Evolutionary conservation across 2,888 invertebrate genomes (phyloP).

Genomic region (Phania funesta): DNA sequence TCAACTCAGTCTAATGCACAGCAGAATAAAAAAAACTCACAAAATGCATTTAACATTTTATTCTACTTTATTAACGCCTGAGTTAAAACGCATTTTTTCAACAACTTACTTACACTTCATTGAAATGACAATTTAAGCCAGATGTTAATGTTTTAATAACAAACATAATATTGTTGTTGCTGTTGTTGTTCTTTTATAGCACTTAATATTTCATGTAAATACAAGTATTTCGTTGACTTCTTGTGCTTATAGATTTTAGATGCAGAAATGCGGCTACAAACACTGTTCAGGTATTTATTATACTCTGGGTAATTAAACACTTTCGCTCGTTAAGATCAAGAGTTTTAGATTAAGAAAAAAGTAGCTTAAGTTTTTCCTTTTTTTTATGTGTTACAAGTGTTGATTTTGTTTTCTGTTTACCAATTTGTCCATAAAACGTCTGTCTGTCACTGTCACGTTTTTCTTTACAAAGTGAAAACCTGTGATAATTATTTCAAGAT

Average conservation of each 20-base stretch:
- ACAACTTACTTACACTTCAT: conserved; percentile 13
- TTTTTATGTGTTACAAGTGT: neutral
- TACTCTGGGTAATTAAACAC: conserved; percentile 52
- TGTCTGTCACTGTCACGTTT: conserved; percentile 4
- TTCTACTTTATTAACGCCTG: conserved; percentile 1
- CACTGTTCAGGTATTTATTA: neutral
- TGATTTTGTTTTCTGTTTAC: conserved; percentile 8
- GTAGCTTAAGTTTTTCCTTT: neutral
- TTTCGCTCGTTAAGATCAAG: conserved; percentile 62
- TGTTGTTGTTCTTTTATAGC: neutral
- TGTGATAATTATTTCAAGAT: conserved; percentile 36
- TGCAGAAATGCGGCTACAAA: neutral
- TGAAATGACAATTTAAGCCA: conserved; percentile 17
- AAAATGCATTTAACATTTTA: neutral
- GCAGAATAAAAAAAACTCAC: no score
- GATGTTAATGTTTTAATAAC: conserved; percentile 8
- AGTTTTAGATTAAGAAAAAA: conserved; percentile 50
- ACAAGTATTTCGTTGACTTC: conserved; percentile 14
- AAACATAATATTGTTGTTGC: neutral
- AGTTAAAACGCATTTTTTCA: conserved; percentile 9
- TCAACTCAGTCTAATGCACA: neutral
- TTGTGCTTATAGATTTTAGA: conserved; percentile 7
- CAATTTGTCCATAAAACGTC: neutral
- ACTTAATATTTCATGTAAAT: neutral
- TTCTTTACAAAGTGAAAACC: conserved; percentile 41